These are phyloP conservation scores for Cryptocheilus praepositus DNA, from an alignment of 2,888 invertebrate species.

Conservation along the genomic window DNA sequence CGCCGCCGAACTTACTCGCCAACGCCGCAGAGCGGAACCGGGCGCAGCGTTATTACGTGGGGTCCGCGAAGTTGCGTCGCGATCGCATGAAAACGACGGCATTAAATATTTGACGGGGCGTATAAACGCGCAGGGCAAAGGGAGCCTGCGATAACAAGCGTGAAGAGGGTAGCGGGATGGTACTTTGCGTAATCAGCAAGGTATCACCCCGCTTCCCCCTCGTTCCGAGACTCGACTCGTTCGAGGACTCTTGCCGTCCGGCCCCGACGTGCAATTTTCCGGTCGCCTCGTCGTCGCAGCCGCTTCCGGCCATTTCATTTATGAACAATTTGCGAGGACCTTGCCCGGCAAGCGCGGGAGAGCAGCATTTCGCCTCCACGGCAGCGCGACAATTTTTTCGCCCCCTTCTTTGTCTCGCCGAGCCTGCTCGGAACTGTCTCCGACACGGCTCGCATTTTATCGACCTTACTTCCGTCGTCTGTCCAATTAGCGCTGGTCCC, in stretches of 20 bases:
- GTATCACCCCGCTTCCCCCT: neutral
- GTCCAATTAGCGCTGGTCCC: conserved; percentile 21
- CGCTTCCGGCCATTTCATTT: conserved; percentile 40
- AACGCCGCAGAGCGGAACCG: neutral
- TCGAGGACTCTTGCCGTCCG: too few relatives aligned
- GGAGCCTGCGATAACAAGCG: too few relatives aligned
- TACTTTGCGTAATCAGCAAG: too few relatives aligned
- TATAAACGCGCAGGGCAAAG: too few relatives aligned
- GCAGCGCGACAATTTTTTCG: neutral
- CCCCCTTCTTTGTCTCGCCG: neutral
- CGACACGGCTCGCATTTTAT: conserved; percentile 1
- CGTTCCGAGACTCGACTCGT: conserved; percentile 4
- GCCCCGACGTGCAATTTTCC: conserved; percentile 30
- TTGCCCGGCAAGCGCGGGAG: neutral
- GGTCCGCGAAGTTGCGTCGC: neutral
- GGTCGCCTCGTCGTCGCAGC: conserved; percentile 16
- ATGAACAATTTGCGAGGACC: conserved; percentile 33
- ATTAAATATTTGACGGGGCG: too few relatives aligned
- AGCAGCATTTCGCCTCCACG: neutral
- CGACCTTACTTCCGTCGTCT: conserved; percentile 15
- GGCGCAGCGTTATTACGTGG: neutral
- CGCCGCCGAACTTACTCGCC: too few relatives aligned
- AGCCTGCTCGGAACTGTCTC: neutral
- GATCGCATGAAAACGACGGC: too few relatives aligned
- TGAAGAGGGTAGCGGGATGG: too few relatives aligned